Evolutionary conservation across 2,797 vertebrate genomes (phyloP).

Genomic region (Paedocypris micromegethes): DNA sequence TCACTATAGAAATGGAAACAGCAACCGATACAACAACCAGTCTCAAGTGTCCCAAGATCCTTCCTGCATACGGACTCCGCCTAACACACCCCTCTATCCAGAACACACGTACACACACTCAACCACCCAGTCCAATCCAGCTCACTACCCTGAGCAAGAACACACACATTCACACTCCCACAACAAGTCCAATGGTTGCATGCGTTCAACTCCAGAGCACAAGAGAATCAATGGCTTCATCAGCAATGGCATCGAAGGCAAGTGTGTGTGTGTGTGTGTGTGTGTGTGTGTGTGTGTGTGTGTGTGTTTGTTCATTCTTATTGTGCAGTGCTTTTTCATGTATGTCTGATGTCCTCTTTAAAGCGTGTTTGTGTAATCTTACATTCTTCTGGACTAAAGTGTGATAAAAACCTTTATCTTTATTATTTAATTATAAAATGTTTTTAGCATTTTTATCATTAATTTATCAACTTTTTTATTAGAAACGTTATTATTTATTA

Average conservation of each 20-base stretch:
- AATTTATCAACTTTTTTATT: too few relatives aligned
- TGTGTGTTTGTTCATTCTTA: constrained; percentile 28
- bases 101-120: constrained; percentile 49
- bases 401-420: too few relatives aligned
- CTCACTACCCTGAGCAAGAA: constrained; percentile 31
- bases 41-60: constrained; percentile 58
- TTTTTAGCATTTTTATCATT: too few relatives aligned
- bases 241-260: constrained; percentile 76
- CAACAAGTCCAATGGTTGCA: constrained; percentile 32
- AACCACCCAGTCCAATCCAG: constrained; percentile 41
- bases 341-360: too few relatives aligned
- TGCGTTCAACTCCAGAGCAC: constrained; percentile 54
- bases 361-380: too few relatives aligned
- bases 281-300: constrained; percentile 11
- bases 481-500: too few relatives aligned
- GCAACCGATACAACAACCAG: constrained; percentile 50
- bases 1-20: constrained; percentile 60
- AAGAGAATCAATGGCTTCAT: constrained; percentile 67
- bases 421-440: too few relatives aligned
- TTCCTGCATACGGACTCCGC: constrained; percentile 84
- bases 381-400: too few relatives aligned
- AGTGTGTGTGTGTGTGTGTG: constrained; percentile 30
- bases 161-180: constrained; percentile 34
- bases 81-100: constrained; percentile 79
- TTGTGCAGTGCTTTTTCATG: neutral